Conservation (phyloP, 2,888 invertebrate genomes). For the Folsomia manolachei region DNA sequence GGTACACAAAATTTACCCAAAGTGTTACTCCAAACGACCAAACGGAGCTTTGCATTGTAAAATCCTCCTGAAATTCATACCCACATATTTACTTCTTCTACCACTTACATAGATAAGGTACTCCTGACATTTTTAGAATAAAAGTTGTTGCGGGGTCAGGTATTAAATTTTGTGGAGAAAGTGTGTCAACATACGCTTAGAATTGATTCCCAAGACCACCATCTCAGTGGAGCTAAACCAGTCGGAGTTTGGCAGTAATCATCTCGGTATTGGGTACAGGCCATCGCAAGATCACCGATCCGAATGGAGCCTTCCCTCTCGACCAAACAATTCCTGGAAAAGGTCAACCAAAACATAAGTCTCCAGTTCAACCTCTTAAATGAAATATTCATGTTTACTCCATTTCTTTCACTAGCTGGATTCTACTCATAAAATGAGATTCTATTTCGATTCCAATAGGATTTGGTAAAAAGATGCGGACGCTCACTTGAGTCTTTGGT, state of each 20-base stretch:
- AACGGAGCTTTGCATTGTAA: conserved; percentile 63
- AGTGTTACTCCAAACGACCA: conserved; percentile 67
- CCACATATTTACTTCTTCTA: too few relatives aligned
- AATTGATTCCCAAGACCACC: conserved; percentile 67
- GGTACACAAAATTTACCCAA: too few relatives aligned
- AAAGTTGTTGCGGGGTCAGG: not conserved
- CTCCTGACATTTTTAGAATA: not conserved
- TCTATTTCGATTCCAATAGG: not conserved
- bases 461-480: too few relatives aligned
- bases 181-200: conserved; percentile 57
- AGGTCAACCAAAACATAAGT: too few relatives aligned
- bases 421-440: conserved; percentile 24
- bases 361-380: too few relatives aligned
- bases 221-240: conserved; percentile 63
- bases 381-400: conserved; percentile 41
- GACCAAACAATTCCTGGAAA: conserved; percentile 65
- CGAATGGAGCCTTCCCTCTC: conserved; percentile 63
- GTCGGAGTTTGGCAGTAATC: conserved; percentile 65
- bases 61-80: conserved; percentile 59
- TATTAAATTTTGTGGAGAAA: not conserved
- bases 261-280: conserved; percentile 63
- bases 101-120: too few relatives aligned
- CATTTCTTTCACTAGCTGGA: not conserved
- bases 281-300: conserved; percentile 65
- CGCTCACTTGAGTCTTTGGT: too few relatives aligned